Evolutionary conservation across 2,113 vertebrate species (phyloP), one percentile per base, ranked within the genome.

Genomic region (Mixornis gularis): DNA sequence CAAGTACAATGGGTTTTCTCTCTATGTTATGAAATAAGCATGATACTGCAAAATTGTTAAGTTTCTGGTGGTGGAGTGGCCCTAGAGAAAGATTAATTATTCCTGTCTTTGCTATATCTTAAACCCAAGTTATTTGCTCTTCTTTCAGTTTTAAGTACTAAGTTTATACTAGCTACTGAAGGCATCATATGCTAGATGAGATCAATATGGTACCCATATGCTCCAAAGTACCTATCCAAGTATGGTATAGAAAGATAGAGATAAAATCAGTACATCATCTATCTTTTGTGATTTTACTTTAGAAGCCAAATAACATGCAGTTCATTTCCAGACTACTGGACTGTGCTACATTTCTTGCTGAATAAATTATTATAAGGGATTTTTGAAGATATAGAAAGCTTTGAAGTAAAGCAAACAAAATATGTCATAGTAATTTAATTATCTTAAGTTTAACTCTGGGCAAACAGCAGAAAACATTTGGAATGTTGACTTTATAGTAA

Each of bases 1-100:
- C 99, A 99, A 98, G 99, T 99, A 73, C 52, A 86, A 12, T 70
- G 66, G 19, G 2, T 68, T 94, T 89, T 88, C 15, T 62, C 19
- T 92, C 63, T 92, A 0, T 81, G 10, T 91, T 86, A 44, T 7
- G 1, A 88, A 85, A 83, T 87, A 43, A 48, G 24, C 24, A 9
- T 48, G 20, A 13, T 32, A 32, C 32, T 82, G 20, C 16, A 65
- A 34, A 85, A 65, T 8, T 38, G 2, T 90, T 52, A 51, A 3
- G 4, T 55, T 87, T 76, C 55, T 88, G 41, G 36, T 34, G 21
- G 20, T 44, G 34, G n/a, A 69, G 32, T 49, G 43, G 27, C 19
- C 32, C 29, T 65, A 36, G 38, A 49, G 68, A 64, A 85, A 49
- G 17, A 81, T 60, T 52, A 3, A 17, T 74, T 32, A 43, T 78